Percentiles rank a stretch among this genome's conserved stretches.
phyloP scores from a whole-genome alignment of 2,113 vertebrate species.

The Grus americana region DNA sequence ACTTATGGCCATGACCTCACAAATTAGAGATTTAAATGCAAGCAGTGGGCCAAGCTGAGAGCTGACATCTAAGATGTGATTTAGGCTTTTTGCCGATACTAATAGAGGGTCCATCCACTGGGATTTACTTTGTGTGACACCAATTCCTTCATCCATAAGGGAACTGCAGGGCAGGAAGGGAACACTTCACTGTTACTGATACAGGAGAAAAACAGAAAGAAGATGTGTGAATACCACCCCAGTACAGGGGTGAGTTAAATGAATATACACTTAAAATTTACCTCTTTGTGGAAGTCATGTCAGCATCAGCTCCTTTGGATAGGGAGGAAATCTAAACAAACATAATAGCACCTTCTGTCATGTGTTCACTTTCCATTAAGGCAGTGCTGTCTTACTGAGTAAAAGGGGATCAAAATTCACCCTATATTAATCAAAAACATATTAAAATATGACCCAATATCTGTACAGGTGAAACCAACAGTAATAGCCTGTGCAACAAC shows the following conservation, averaged over 20 bases:
- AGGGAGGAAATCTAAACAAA: neutral
- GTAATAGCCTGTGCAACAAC: neutral
- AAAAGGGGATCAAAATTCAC: constrained; percentile 7
- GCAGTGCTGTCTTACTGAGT: neutral
- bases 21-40: neutral
- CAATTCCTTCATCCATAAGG: neutral
- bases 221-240: neutral
- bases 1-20: neutral
- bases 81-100: neutral
- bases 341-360: neutral
- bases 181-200: neutral
- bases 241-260: neutral
- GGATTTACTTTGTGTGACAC: neutral
- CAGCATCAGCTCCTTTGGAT: neutral
- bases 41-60: neutral
- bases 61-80: neutral
- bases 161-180: neutral
- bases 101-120: neutral
- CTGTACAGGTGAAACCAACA: neutral
- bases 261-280: neutral
- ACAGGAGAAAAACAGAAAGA: constrained; percentile 6
- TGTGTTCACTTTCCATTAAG: neutral
- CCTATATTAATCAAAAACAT: neutral
- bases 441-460: neutral
- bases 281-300: neutral